Conservation (phyloP, 2,113 vertebrate species). For the Onychostruthus taczanowskii region DNA sequence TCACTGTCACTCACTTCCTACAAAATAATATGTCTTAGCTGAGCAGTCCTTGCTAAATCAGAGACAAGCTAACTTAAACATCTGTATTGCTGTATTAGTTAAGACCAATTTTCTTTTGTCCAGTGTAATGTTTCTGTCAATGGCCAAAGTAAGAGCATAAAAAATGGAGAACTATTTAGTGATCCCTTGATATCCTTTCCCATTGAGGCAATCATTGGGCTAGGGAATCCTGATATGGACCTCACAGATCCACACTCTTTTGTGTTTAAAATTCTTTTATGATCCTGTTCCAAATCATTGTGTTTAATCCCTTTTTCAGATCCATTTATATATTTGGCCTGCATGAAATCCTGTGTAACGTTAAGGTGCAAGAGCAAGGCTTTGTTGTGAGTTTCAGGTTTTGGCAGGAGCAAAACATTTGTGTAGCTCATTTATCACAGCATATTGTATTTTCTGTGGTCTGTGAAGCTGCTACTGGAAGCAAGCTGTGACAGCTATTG, state of each 20-base stretch:
- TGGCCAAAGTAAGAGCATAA: not conserved
- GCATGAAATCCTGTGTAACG: not conserved
- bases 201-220: not conserved
- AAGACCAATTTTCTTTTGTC: not conserved
- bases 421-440: not conserved
- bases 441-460: not conserved
- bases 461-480: not conserved
- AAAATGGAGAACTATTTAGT: not conserved
- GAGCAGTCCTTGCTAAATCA: not conserved
- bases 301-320: not conserved
- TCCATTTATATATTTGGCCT: not conserved
- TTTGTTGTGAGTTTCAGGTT: not conserved
- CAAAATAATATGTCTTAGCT: not conserved
- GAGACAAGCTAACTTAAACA: not conserved
- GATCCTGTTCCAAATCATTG: not conserved
- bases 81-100: not conserved
- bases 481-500: not conserved
- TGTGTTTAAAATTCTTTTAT: not conserved
- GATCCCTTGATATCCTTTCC: not conserved
- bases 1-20: not conserved
- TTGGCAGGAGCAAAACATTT: not conserved
- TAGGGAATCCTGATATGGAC: not conserved
- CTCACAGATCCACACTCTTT: not conserved
- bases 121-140: not conserved
- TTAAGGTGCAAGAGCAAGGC: not conserved